Evolutionary conservation across 2,888 invertebrate species (phyloP).

Genomic region (Nemotelus pantherinus): DNA sequence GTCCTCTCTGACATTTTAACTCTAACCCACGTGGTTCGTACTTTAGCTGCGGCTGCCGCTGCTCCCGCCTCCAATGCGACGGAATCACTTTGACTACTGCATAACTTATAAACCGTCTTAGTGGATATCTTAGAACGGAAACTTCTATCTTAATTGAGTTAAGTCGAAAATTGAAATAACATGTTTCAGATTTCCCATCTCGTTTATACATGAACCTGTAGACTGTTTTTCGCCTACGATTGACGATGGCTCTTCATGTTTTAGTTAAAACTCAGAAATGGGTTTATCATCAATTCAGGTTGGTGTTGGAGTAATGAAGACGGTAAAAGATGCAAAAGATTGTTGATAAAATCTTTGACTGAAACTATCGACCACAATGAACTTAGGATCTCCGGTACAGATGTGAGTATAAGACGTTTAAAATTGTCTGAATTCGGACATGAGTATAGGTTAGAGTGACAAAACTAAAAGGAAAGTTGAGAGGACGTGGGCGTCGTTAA

Average conservation of each 20-base stretch:
- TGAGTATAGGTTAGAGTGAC: constrained; percentile 36
- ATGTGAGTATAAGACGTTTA: not conserved
- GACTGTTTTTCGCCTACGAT: not conserved
- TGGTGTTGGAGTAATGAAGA: not conserved
- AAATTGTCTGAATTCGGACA: constrained; percentile 5
- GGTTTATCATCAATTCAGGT: not conserved
- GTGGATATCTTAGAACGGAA: constrained; percentile 17
- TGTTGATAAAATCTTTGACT: constrained; percentile 12
- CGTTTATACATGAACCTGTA: not conserved
- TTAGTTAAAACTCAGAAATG: no score
- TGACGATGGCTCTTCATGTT: no score
- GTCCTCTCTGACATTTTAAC: constrained; percentile 25
- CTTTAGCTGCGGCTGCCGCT: not conserved
- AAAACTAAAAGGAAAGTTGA: constrained; percentile 19
- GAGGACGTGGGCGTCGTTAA: not conserved
- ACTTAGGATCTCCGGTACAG: not conserved
- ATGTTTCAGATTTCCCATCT: constrained; percentile 55
- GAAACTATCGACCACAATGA: not conserved
- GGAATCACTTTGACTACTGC: constrained; percentile 37
- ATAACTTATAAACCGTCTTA: constrained; percentile 43
- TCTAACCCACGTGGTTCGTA: not conserved
- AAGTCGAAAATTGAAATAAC: constrained; percentile 64
- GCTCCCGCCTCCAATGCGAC: not conserved
- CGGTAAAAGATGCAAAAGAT: constrained; percentile 13
- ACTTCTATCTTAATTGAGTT: constrained; percentile 59